These are phyloP conservation scores for Laticauda colubrina DNA, from an alignment of 2,113 vertebrate genomes.

Conservation along the genomic window DNA sequence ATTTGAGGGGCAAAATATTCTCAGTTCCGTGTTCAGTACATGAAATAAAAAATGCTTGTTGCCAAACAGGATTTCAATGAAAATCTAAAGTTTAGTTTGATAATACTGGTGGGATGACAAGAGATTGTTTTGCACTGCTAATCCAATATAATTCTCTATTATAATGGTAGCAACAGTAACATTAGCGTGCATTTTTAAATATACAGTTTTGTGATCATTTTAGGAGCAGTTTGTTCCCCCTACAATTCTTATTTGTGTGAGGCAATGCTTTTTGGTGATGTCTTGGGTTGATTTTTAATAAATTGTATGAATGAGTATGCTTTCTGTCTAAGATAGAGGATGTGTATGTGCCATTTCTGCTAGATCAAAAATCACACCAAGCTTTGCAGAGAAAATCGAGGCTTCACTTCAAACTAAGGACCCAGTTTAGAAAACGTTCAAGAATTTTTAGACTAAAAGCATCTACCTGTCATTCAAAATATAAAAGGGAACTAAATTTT, in stretches of 20 bases:
- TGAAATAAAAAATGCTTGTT: constrained; percentile 52
- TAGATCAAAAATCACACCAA: background rate
- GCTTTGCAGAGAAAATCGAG: background rate
- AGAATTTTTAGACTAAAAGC: background rate
- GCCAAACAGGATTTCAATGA: constrained; percentile 59
- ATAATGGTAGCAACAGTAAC: constrained; percentile 55
- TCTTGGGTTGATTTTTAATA: no score
- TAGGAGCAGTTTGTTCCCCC: background rate
- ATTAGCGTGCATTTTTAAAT: constrained; percentile 73
- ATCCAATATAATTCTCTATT: constrained; percentile 57
- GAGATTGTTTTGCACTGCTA: constrained; percentile 70
- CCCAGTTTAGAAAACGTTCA: background rate
- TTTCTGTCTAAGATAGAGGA: background rate
- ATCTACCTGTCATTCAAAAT: background rate
- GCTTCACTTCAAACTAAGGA: background rate
- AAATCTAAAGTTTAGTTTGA: constrained; percentile 68
- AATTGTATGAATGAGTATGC: background rate
- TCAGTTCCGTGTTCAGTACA: constrained; percentile 59
- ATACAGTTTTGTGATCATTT: constrained; percentile 70
- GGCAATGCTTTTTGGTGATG: background rate
- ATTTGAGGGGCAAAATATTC: constrained; percentile 84
- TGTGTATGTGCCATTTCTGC: background rate
- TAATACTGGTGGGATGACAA: constrained; percentile 46
- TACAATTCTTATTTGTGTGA: background rate
- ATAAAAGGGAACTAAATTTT: background rate